phyloP scores from a whole-genome alignment of 2,113 vertebrate genomes.

The Pituophis catenifer region DNA sequence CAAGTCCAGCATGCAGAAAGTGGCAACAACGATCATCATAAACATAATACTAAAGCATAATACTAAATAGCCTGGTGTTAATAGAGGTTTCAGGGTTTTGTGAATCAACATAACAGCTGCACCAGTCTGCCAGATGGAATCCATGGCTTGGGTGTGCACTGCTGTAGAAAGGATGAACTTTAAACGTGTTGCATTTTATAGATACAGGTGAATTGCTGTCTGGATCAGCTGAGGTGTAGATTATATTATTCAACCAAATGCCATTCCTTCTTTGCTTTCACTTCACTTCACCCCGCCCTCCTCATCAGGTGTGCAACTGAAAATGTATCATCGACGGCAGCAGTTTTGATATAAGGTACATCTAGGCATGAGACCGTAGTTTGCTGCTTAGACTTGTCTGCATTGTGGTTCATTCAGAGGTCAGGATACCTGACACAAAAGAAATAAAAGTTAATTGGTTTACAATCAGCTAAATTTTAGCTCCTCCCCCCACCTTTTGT shows the following conservation, averaged over 20 bases:
- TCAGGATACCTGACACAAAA: background rate
- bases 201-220: background rate
- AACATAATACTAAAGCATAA: background rate
- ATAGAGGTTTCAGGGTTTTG: background rate
- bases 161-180: background rate
- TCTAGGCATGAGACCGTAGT: background rate
- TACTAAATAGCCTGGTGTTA: background rate
- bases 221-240: background rate
- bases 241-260: background rate
- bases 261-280: background rate
- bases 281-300: background rate
- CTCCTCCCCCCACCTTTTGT: background rate
- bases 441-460: background rate
- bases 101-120: background rate
- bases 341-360: background rate
- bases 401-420: slow-evolving; percentile 2
- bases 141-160: background rate
- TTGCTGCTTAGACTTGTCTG: background rate
- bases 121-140: background rate
- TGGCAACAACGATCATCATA: background rate
- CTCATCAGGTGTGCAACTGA: background rate
- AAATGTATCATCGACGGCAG: background rate
- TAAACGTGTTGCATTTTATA: background rate
- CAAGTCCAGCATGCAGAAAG: background rate
- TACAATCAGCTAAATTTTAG: background rate